Evolutionary conservation across 2,888 invertebrate species (phyloP).

Genomic region (Pasiphila rectangulata): DNA sequence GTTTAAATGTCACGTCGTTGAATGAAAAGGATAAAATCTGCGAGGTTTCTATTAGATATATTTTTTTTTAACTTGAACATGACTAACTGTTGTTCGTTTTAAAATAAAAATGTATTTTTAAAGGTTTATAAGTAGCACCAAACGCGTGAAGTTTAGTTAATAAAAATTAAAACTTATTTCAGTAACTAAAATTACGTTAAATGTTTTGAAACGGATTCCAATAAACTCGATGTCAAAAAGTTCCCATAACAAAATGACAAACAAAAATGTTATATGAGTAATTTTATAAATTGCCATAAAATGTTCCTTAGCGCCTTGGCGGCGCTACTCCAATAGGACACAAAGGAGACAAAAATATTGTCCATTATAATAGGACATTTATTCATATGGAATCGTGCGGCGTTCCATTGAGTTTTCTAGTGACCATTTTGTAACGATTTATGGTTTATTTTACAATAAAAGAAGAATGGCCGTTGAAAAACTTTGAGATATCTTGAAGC

Average conservation of each 20-base stretch:
- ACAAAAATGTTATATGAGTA: constrained; percentile 52
- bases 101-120: too few species aligned
- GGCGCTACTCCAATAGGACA: constrained; percentile 51
- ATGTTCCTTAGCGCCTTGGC: constrained; percentile 66
- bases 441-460: constrained; percentile 79
- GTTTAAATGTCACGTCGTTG: constrained; percentile 8
- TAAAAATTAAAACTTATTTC: too few species aligned
- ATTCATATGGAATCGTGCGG: constrained; percentile 42
- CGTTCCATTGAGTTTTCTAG: constrained; percentile 60
- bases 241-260: constrained; percentile 42
- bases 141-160: too few species aligned
- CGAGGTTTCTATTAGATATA: background rate
- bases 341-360: constrained; percentile 62
- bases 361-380: constrained; percentile 49
- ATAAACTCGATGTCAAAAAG: constrained; percentile 35
- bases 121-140: too few species aligned
- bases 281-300: constrained; percentile 64
- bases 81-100: too few species aligned
- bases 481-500: constrained; percentile 49
- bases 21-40: constrained; percentile 17
- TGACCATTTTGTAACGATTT: constrained; percentile 77
- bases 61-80: too few species aligned
- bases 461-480: constrained; percentile 55
- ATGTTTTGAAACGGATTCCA: constrained; percentile 34
- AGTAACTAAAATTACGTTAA: background rate